Percentiles rank a stretch among this genome's conserved stretches.
Conservation (phyloP, 1,140 invertebrate genomes). For the Gonioctena quinquepunctata region DNA sequence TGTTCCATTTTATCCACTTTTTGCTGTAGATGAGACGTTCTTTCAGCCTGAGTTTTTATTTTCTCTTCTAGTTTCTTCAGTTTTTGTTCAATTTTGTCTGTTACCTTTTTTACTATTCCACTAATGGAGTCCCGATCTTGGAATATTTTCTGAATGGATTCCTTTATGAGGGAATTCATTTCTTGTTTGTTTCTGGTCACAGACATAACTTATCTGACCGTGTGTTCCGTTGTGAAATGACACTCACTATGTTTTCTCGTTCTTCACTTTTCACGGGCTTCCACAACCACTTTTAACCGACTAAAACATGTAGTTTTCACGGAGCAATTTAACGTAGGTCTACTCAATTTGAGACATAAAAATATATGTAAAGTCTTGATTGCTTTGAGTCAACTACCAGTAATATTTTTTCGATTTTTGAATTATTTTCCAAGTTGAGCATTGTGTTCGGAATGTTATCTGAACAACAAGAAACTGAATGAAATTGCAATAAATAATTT, state of each 20-base stretch:
- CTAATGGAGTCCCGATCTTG: neutral
- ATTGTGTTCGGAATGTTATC: too few relatives aligned
- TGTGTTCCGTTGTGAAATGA: neutral
- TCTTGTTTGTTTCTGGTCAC: conserved; percentile 1
- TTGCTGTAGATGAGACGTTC: neutral
- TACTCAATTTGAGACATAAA: neutral
- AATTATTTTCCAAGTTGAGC: too few relatives aligned
- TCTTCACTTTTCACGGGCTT: conserved; percentile 7
- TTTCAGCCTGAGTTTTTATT: neutral
- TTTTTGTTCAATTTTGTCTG: conserved; percentile 2
- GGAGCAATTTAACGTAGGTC: neutral
- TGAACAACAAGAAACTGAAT: too few relatives aligned
- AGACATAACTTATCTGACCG: neutral
- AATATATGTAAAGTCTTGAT: too few relatives aligned
- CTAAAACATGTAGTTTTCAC: neutral
- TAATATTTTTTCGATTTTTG: too few relatives aligned
- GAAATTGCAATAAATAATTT: too few relatives aligned
- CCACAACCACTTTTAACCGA: neutral
- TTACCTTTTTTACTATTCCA: conserved; percentile 1
- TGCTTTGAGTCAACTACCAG: too few relatives aligned
- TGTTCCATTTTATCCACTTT: neutral
- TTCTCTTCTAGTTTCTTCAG: neutral
- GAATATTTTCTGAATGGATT: neutral
- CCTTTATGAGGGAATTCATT: neutral
- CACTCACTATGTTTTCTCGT: neutral